Evolutionary conservation across 2,113 vertebrate genomes (phyloP).

Genomic region (Paralichthys olivaceus): DNA sequence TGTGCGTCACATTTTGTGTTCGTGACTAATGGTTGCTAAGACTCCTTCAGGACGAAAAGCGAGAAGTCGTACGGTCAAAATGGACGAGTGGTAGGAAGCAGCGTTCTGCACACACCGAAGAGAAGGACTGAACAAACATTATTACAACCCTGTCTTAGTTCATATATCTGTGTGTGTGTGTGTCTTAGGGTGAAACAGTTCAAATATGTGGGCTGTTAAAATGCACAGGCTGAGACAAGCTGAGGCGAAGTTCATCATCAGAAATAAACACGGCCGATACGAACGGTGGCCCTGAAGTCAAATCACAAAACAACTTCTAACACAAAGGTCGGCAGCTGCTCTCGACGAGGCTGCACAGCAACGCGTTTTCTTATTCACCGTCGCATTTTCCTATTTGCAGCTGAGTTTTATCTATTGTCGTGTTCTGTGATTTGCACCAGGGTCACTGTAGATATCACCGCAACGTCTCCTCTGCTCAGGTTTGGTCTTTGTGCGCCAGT

Average conservation of each 20-base stretch:
- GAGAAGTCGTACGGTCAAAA: too few species aligned
- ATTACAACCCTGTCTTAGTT: not conserved
- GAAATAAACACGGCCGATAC: not conserved
- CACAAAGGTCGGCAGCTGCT: too few species aligned
- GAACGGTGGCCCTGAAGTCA: too few species aligned
- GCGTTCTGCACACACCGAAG: conserved; percentile 2
- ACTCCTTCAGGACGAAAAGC: not conserved
- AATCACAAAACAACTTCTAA: too few species aligned
- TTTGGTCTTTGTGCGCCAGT: too few species aligned
- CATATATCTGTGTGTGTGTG: not conserved
- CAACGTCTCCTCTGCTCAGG: too few species aligned
- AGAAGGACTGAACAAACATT: not conserved
- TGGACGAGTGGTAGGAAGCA: not conserved
- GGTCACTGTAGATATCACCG: too few species aligned
- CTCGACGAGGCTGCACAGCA: too few species aligned
- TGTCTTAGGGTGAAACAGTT: conserved; percentile 14
- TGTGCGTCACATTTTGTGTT: not conserved
- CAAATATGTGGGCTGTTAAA: conserved; percentile 50
- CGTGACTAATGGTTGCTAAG: not conserved
- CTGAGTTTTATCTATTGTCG: too few species aligned
- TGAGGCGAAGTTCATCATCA: conserved; percentile 22
- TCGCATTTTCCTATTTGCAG: too few species aligned
- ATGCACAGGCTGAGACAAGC: conserved; percentile 54
- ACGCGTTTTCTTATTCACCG: too few species aligned
- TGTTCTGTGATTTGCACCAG: too few species aligned